phyloP scores from a whole-genome alignment of 2,888 invertebrate species.

The Phymatocera aterrima region DNA sequence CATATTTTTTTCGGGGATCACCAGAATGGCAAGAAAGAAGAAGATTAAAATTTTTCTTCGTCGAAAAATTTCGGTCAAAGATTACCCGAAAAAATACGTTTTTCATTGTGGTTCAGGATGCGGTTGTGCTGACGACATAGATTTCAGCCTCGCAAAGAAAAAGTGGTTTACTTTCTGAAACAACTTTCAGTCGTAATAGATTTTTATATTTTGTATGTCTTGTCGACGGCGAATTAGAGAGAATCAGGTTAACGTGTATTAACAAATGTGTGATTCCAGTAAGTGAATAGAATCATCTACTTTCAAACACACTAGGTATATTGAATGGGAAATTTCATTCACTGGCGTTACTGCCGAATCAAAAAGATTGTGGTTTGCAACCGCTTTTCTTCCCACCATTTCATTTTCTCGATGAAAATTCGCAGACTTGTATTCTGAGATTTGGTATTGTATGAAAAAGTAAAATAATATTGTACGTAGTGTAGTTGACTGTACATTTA shows the following conservation, averaged over 20 bases:
- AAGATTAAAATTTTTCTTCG: too few species aligned
- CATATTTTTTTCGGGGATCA: too few species aligned
- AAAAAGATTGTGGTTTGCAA: too few species aligned
- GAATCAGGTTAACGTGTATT: not conserved
- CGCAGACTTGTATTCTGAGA: not conserved
- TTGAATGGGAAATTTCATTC: too few species aligned
- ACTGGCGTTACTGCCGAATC: too few species aligned
- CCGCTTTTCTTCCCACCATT: too few species aligned
- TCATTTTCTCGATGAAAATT: not conserved
- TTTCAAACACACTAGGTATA: too few species aligned
- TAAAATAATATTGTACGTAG: not conserved
- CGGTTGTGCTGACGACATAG: too few species aligned
- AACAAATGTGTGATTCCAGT: not conserved
- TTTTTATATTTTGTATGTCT: slow-evolving; percentile 33
- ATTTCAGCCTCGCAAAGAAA: too few species aligned
- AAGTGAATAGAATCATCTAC: not conserved
- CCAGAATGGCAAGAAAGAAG: too few species aligned
- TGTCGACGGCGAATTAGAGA: slow-evolving; percentile 3
- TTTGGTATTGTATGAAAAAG: not conserved
- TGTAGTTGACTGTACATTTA: slow-evolving; percentile 22
- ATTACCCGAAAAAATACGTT: not conserved
- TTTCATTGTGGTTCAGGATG: too few species aligned
- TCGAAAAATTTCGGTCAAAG: too few species aligned
- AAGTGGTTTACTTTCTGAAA: slow-evolving; percentile 32
- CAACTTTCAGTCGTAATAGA: not conserved